phyloP scores from a whole-genome alignment of 2,113 vertebrate genomes.

The Empidonax alnorum region DNA sequence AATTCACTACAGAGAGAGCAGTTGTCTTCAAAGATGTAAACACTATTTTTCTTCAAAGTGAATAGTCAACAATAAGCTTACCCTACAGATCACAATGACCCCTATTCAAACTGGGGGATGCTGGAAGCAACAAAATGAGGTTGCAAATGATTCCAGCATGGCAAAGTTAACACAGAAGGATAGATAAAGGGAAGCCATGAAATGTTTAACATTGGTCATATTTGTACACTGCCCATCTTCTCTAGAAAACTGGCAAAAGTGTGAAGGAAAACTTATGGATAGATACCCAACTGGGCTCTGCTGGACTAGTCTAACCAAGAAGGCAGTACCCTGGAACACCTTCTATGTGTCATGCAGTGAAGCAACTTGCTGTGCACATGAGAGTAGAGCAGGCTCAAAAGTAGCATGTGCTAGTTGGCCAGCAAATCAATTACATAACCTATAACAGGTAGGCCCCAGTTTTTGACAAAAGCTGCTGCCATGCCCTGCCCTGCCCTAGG shows the following conservation, averaged over 20 bases:
- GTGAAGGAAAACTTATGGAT: neutral
- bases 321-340: neutral
- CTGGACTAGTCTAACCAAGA: neutral
- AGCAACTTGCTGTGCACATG: neutral
- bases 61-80: neutral
- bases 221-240: neutral
- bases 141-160: neutral
- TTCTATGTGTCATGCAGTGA: neutral
- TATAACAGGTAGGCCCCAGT: neutral
- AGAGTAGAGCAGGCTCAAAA: neutral
- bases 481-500: neutral
- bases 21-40: neutral
- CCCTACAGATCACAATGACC: neutral
- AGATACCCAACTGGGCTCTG: neutral
- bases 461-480: neutral
- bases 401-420: neutral
- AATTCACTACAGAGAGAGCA: neutral
- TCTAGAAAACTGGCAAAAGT: neutral
- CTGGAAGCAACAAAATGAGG: neutral
- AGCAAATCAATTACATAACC: neutral
- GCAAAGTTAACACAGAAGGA: neutral
- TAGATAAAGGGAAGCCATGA: neutral
- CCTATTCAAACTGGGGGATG: neutral
- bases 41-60: neutral
- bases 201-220: neutral